Evolutionary conservation across 2,888 invertebrate species (phyloP).

Genomic region (Lucinisca nassula): DNA sequence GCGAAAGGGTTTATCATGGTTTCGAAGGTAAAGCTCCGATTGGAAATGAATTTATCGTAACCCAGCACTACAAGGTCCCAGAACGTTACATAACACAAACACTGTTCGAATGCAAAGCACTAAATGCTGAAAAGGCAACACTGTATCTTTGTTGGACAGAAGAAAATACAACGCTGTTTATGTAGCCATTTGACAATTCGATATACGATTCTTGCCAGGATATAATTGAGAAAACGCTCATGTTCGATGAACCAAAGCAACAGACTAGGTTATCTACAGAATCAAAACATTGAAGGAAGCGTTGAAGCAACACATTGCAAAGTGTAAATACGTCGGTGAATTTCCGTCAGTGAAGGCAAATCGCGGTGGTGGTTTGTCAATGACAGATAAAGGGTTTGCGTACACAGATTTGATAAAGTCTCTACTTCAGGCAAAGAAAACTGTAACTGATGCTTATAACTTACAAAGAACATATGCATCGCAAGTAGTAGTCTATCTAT

Average conservation of each 20-base stretch:
- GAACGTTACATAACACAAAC: constrained; percentile 26
- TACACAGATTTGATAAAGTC: constrained; percentile 12
- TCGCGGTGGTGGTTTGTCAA: neutral
- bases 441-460: constrained; percentile 19
- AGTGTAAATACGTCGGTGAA: constrained; percentile 27
- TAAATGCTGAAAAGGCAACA: constrained; percentile 6
- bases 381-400: neutral
- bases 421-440: neutral
- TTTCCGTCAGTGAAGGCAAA: constrained; percentile 27
- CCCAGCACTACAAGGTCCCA: constrained; percentile 25
- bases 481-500: constrained; percentile 46
- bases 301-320: neutral
- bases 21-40: constrained; percentile 42
- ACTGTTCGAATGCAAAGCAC: neutral
- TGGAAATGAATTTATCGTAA: neutral
- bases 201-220: neutral
- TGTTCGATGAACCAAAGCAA: neutral
- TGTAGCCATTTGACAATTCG: neutral
- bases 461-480: constrained; percentile 31
- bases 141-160: constrained; percentile 20
- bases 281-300: constrained; percentile 4
- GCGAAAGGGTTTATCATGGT: neutral
- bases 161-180: neutral
- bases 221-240: neutral
- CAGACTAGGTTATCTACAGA: neutral